Percentiles rank a stretch among this genome's conserved stretches.
Conservation (phyloP, 2,888 invertebrate species). For the Erynnis tages region DNA sequence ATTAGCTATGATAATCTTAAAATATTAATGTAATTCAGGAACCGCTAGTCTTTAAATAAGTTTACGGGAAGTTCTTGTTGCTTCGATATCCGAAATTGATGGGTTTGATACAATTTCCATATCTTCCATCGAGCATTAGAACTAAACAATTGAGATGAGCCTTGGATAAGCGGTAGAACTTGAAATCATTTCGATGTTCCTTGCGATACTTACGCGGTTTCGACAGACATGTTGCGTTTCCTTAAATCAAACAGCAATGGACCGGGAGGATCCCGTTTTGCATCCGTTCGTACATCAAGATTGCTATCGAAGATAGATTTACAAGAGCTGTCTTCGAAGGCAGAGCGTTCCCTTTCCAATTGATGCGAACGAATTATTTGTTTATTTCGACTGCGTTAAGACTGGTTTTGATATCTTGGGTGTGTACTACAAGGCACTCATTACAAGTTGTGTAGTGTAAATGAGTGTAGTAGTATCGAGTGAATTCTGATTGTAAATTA, state of each 20-base stretch:
- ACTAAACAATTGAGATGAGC: slow-evolving; percentile 65
- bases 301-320: slow-evolving; percentile 78
- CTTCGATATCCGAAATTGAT: slow-evolving; percentile 41
- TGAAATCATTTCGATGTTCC: slow-evolving; percentile 37
- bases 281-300: slow-evolving; percentile 81
- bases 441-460: slow-evolving; percentile 31
- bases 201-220: slow-evolving; percentile 40
- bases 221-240: slow-evolving; percentile 53
- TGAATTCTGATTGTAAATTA: slow-evolving; percentile 14
- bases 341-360: slow-evolving; percentile 58
- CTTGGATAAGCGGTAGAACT: slow-evolving; percentile 55
- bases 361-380: slow-evolving; percentile 64
- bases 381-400: slow-evolving; percentile 54
- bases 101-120: slow-evolving; percentile 47
- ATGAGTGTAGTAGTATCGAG: slow-evolving; percentile 30
- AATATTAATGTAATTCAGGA: neutral
- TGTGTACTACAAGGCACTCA: slow-evolving; percentile 38
- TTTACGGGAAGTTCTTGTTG: slow-evolving; percentile 26
- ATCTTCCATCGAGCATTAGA: slow-evolving; percentile 46
- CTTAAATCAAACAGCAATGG: slow-evolving; percentile 68
- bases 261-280: slow-evolving; percentile 69
- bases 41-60: slow-evolving; percentile 19
- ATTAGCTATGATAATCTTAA: slow-evolving; percentile 32
- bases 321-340: slow-evolving; percentile 72
- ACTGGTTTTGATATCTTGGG: slow-evolving; percentile 38